phyloP scores from a whole-genome alignment of 53 echinoderm and acorn worm species.

The Pentamera pediparva region DNA sequence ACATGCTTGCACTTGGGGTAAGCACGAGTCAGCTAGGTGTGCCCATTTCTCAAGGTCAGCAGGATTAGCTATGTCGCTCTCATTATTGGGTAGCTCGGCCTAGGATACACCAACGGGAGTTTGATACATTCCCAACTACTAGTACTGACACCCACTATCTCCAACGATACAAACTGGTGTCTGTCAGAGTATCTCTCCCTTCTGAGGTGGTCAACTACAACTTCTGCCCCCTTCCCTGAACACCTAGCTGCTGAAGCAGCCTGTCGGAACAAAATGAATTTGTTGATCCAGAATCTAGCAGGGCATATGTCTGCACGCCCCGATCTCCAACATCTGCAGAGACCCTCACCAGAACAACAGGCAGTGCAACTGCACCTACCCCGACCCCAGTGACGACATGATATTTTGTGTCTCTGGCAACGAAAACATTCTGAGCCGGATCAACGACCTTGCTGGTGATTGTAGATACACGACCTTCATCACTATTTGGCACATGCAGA shows the following conservation, averaged over 20 bases:
- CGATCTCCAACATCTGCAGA: neutral
- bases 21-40: conserved; percentile 23
- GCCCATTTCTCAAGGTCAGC: neutral
- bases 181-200: neutral
- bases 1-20: neutral
- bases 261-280: conserved; percentile 42
- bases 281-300: conserved; percentile 38
- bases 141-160: conserved; percentile 32
- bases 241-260: conserved; percentile 3
- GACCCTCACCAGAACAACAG: neutral
- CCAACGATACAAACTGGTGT: too few species aligned
- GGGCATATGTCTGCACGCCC: conserved; percentile 31
- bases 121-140: neutral
- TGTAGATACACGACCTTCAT: neutral
- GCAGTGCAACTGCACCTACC: neutral
- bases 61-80: neutral
- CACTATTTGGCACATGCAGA: conserved; percentile 26
- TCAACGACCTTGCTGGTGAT: neutral
- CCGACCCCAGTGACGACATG: neutral
- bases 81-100: neutral
- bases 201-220: conserved; percentile 40
- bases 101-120: conserved; percentile 20
- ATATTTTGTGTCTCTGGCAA: neutral
- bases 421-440: neutral
- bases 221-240: neutral